Percentiles rank a stretch among this genome's conserved stretches.
Conservation (phyloP, 35 echinoderm and acorn worm species). For the Diadema setosum region DNA sequence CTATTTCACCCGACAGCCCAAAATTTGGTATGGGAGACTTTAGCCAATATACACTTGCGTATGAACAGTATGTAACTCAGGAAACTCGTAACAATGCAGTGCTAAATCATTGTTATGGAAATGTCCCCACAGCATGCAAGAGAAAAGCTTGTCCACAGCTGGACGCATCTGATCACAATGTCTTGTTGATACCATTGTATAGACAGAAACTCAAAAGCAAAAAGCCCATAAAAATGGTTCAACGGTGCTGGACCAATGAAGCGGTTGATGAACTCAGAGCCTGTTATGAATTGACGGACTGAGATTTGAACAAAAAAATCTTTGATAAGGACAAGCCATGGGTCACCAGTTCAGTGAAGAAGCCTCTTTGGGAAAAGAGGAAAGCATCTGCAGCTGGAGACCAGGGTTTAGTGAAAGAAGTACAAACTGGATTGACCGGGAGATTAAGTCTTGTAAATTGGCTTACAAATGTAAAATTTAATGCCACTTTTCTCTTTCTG, state of each 20-base stretch:
- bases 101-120: conserved; percentile 38
- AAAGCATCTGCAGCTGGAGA: neutral
- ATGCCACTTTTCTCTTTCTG: neutral
- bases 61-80: too few species aligned
- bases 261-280: neutral
- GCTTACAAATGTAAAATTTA: neutral
- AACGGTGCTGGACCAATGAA: neutral
- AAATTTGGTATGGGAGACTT: conserved; percentile 18
- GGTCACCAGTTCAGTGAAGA: neutral
- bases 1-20: neutral
- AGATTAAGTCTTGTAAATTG: neutral
- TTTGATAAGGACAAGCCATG: neutral
- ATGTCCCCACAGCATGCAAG: conserved; percentile 14
- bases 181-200: conserved; percentile 10
- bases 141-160: conserved; percentile 11
- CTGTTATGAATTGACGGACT: neutral
- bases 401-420: neutral
- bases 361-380: neutral
- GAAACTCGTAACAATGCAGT: neutral
- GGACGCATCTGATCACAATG: conserved; percentile 21
- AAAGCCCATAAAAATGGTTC: neutral
- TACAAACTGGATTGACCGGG: neutral
- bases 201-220: neutral
- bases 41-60: too few species aligned
- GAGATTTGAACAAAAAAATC: neutral